A percentile compares a stretch with the other conserved stretches of the same genome.
Evolutionary conservation across 2,888 invertebrate species (phyloP).

Genomic region (Drosophila sordidula): DNA sequence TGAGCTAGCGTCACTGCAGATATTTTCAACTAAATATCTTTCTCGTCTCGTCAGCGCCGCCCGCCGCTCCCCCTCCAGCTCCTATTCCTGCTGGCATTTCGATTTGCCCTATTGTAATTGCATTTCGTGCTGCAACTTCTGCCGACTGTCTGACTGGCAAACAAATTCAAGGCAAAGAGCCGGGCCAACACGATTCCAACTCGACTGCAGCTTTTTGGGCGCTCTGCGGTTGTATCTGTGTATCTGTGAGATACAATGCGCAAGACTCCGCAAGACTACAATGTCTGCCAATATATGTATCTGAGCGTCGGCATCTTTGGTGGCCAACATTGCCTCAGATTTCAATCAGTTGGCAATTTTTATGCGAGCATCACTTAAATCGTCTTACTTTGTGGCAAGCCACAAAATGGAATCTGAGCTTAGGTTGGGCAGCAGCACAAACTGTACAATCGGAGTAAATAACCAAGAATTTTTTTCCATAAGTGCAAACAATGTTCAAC

Average conservation of each 20-base stretch:
- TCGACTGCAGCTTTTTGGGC: slow-evolving; percentile 48
- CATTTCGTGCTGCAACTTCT: slow-evolving; percentile 77
- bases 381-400: slow-evolving; percentile 50
- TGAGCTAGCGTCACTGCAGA: slow-evolving; percentile 40
- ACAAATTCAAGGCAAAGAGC: slow-evolving; percentile 36
- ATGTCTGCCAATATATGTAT: slow-evolving; percentile 59
- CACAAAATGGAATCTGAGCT: slow-evolving; percentile 45
- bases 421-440: slow-evolving; percentile 9
- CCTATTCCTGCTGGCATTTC: slow-evolving; percentile 34
- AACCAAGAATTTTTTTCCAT: too few species aligned
- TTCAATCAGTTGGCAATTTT: slow-evolving; percentile 66
- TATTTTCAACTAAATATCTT: slow-evolving; percentile 39
- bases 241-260: slow-evolving; percentile 30
- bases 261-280: slow-evolving; percentile 5
- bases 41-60: slow-evolving; percentile 14
- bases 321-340: slow-evolving; percentile 67
- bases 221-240: slow-evolving; percentile 6
- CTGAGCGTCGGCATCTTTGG: slow-evolving; percentile 75
- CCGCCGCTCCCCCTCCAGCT: not conserved
- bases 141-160: slow-evolving; percentile 17
- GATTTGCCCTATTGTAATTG: slow-evolving; percentile 76
- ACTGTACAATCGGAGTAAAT: not conserved
- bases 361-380: slow-evolving; percentile 58
- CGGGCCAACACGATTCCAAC: slow-evolving; percentile 60
- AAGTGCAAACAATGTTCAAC: too few species aligned